phyloP scores from a whole-genome alignment of 2,797 vertebrate species.

The Sternarchorhynchus goeldii region DNA sequence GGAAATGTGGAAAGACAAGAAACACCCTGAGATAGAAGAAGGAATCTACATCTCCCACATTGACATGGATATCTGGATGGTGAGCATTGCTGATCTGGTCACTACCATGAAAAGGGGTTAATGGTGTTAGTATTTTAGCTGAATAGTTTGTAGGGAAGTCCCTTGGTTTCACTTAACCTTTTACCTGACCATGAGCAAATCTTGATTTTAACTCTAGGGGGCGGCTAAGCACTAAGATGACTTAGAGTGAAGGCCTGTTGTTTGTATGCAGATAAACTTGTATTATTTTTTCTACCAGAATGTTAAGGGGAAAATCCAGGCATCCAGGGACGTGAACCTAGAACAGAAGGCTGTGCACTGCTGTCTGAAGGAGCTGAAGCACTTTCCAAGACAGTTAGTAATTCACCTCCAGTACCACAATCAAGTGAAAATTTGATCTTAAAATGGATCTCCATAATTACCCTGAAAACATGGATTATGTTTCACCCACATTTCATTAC shows the following conservation, averaged over 20 bases:
- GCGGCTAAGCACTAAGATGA: conserved; percentile 12
- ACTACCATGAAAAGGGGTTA: background rate
- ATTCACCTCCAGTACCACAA: background rate
- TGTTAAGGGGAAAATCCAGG: conserved; percentile 61
- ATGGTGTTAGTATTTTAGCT: background rate
- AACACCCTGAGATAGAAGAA: conserved; percentile 64
- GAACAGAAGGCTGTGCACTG: conserved; percentile 67
- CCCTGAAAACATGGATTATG: background rate
- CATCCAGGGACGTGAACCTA: conserved; percentile 72
- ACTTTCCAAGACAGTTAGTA: conserved; percentile 80
- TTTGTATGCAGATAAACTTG: background rate
- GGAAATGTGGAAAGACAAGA: conserved; percentile 71
- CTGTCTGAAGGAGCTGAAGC: conserved; percentile 75
- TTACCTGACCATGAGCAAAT: background rate
- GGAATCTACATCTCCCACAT: conserved; percentile 69
- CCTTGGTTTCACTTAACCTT: background rate
- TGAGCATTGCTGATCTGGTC: conserved; percentile 50
- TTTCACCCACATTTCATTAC: too few relatives aligned
- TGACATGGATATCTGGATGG: conserved; percentile 83
- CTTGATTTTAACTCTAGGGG: conserved; percentile 31
- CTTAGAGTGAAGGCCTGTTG: background rate
- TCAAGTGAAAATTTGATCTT: background rate
- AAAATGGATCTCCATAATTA: background rate
- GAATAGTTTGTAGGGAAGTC: background rate
- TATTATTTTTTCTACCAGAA: conserved; percentile 66